Conservation (phyloP, 2,113 vertebrate species). For the Rhinolophus ferrumequinum region DNA sequence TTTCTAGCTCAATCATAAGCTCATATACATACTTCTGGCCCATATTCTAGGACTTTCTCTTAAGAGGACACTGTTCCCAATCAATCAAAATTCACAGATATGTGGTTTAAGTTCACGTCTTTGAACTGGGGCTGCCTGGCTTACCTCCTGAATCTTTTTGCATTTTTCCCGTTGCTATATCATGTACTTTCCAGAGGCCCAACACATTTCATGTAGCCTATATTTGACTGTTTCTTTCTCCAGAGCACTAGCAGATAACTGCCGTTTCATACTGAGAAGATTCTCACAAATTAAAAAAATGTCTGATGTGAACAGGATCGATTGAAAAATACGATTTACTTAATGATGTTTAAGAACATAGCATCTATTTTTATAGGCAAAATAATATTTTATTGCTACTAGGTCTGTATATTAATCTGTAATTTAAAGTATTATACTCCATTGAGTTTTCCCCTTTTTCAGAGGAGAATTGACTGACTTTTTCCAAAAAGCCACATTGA, state of each 20-base stretch:
- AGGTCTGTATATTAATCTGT: conserved; percentile 61
- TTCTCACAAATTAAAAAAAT: conserved; percentile 38
- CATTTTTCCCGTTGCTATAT: conserved; percentile 60
- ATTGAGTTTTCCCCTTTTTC: conserved; percentile 79
- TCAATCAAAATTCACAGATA: conserved; percentile 64
- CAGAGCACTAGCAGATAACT: conserved; percentile 74
- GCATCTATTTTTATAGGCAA: conserved; percentile 27
- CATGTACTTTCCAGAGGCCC: conserved; percentile 54
- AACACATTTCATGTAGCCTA: conserved; percentile 68
- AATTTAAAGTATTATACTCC: conserved; percentile 53
- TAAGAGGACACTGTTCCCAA: conserved; percentile 53
- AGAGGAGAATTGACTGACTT: conserved; percentile 68
- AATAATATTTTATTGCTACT: conserved; percentile 45
- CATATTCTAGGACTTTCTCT: conserved; percentile 58
- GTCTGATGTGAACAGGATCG: conserved; percentile 41
- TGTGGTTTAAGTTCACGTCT: conserved; percentile 73
- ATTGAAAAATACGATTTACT: conserved; percentile 52
- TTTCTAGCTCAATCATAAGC: conserved; percentile 66
- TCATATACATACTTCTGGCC: conserved; percentile 57
- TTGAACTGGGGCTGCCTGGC: conserved; percentile 58
- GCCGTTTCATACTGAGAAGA: conserved; percentile 71
- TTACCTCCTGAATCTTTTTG: conserved; percentile 67
- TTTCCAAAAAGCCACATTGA: conserved; percentile 75
- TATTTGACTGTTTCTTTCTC: conserved; percentile 72
- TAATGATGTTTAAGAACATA: background rate